Percentiles rank a stretch among this genome's conserved stretches.
These are phyloP conservation scores for Novumbra hubbsi DNA, from an alignment of 2,797 vertebrate species.

Conservation along the genomic window DNA sequence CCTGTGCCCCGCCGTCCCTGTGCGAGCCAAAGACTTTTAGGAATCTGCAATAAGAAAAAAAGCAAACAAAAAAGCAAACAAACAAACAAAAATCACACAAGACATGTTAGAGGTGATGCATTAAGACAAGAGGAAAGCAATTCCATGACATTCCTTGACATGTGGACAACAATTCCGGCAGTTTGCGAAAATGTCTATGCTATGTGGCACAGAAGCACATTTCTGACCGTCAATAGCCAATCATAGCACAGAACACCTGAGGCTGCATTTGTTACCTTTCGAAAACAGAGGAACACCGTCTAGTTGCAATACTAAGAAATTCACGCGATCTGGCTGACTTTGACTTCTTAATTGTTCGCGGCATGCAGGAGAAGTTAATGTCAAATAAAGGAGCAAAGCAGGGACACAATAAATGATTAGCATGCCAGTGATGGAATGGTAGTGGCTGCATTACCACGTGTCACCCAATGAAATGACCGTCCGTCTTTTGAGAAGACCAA, in stretches of 20 bases:
- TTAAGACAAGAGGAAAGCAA: constrained; percentile 36
- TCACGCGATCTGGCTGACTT: not conserved
- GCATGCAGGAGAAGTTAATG: not conserved
- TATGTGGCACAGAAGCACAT: not conserved
- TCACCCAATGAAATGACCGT: not conserved
- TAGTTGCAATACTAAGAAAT: not conserved
- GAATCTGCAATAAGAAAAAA: constrained; percentile 80
- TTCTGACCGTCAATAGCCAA: not conserved
- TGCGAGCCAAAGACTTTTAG: constrained; percentile 78
- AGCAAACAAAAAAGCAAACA: constrained; percentile 41
- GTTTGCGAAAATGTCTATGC: not conserved
- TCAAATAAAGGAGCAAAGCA: constrained; percentile 7
- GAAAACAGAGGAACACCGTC: not conserved
- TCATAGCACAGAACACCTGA: not conserved
- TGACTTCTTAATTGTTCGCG: not conserved
- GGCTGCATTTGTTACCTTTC: not conserved
- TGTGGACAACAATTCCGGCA: constrained; percentile 1
- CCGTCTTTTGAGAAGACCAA: not conserved
- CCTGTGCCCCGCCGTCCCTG: constrained; percentile 48
- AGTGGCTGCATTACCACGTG: not conserved
- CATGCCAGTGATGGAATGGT: not conserved
- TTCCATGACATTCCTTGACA: constrained; percentile 22
- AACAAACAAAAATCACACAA: constrained; percentile 22
- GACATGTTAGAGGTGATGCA: constrained; percentile 52
- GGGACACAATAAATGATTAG: not conserved